These are phyloP conservation scores for Papilio helenus DNA, from an alignment of 1,140 invertebrate genomes.

Conservation along the genomic window DNA sequence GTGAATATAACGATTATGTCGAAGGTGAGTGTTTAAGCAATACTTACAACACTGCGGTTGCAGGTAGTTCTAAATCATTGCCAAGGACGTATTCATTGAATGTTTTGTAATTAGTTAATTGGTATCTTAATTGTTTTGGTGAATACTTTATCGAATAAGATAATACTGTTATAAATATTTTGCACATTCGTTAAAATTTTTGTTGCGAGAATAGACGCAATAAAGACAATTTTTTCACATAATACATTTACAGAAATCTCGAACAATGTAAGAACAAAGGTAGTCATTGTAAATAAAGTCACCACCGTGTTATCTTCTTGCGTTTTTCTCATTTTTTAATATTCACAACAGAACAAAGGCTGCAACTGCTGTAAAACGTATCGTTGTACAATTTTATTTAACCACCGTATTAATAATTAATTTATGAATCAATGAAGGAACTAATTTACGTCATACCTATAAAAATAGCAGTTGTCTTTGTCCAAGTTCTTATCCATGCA, in stretches of 20 bases:
- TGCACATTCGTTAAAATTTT: conserved; percentile 7
- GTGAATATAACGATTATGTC: conserved; percentile 66
- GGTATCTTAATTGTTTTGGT: not conserved
- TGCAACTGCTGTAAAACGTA: not conserved
- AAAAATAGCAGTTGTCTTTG: not conserved
- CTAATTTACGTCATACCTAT: not conserved
- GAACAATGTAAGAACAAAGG: conserved; percentile 14
- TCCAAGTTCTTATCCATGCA: not conserved
- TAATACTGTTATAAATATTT: not conserved
- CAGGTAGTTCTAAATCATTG: conserved; percentile 67
- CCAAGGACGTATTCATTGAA: conserved; percentile 58
- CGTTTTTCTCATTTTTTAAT: conserved; percentile 15
- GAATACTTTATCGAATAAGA: conserved; percentile 1
- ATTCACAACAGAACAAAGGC: conserved; percentile 11
- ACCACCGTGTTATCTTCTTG: not conserved
- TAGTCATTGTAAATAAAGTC: not conserved
- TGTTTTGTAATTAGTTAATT: conserved; percentile 27
- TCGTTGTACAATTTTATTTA: not conserved
- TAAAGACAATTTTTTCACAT: not conserved
- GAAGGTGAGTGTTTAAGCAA: conserved; percentile 67
- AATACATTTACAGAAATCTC: conserved; percentile 1
- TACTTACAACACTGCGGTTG: conserved; percentile 46
- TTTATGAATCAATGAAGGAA: conserved; percentile 2
- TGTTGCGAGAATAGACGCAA: not conserved
- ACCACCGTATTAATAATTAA: not conserved